These are phyloP conservation scores for Empis stercorea DNA, from an alignment of 2,888 invertebrate species.

Conservation along the genomic window DNA sequence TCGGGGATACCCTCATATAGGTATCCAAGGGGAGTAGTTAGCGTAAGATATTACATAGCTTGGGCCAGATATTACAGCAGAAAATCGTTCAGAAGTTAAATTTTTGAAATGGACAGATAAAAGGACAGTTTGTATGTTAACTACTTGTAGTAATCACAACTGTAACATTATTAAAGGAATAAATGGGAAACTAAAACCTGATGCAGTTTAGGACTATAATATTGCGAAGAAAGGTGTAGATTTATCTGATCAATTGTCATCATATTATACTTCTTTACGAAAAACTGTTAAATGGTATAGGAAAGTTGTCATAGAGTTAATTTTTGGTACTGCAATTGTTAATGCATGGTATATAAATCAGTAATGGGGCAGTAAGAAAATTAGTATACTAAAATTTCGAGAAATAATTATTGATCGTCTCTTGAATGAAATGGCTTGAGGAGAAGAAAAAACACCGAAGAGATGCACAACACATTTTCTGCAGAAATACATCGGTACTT, in stretches of 20 bases:
- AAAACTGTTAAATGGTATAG: background rate
- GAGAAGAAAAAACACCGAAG: slow-evolving; percentile 1
- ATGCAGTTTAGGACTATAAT: slow-evolving; percentile 10
- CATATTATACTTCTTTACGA: slow-evolving; percentile 3
- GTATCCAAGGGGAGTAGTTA: too few species aligned
- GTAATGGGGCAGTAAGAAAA: too few species aligned
- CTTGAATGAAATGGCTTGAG: background rate
- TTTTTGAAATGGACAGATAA: slow-evolving; percentile 18
- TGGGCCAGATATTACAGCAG: too few species aligned
- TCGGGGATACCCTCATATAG: too few species aligned
- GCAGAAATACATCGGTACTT: slow-evolving; percentile 1
- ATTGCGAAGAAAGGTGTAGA: slow-evolving; percentile 4
- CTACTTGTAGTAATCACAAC: slow-evolving; percentile 8
- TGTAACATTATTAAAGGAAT: slow-evolving; percentile 8
- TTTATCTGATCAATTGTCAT: background rate
- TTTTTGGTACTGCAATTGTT: too few species aligned
- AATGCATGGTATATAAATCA: background rate
- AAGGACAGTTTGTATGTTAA: slow-evolving; percentile 11
- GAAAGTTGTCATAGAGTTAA: too few species aligned
- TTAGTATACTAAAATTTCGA: too few species aligned
- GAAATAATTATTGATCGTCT: too few species aligned
- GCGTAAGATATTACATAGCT: too few species aligned
- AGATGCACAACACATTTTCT: slow-evolving; percentile 2
- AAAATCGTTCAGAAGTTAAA: slow-evolving; percentile 18
- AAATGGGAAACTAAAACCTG: slow-evolving; percentile 9